phyloP scores from a whole-genome alignment of 2,113 vertebrate species.

The Nansenia antarctica region DNA sequence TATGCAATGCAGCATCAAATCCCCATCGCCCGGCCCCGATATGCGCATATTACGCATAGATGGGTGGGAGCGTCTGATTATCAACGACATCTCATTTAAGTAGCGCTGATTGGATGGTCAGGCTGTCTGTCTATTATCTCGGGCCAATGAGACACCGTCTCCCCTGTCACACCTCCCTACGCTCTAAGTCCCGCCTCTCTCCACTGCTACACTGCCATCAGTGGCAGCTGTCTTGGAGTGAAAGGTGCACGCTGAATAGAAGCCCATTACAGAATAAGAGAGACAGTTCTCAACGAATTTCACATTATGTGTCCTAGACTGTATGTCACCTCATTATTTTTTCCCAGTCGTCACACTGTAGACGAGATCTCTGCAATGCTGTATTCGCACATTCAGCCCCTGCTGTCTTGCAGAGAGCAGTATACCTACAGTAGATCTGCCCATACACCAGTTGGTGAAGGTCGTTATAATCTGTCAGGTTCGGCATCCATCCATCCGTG shows the following conservation, averaged over 20 bases:
- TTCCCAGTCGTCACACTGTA: no score
- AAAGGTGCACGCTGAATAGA: not conserved
- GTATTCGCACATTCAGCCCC: not conserved
- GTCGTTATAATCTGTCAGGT: not conserved
- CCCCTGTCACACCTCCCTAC: slow-evolving; percentile 73
- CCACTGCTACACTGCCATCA: slow-evolving; percentile 2
- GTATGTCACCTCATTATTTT: no score
- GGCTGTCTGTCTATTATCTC: slow-evolving; percentile 43
- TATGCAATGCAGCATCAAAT: slow-evolving; percentile 33
- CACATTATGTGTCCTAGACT: not conserved
- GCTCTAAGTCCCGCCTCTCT: slow-evolving; percentile 49
- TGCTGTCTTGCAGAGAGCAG: not conserved
- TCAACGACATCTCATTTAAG: slow-evolving; percentile 15
- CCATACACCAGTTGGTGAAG: not conserved
- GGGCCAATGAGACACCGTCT: slow-evolving; percentile 49
- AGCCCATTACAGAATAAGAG: no score
- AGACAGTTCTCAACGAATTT: no score
- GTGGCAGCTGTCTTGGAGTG: slow-evolving; percentile 35
- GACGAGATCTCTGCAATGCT: not conserved
- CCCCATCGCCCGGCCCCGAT: slow-evolving; percentile 9
- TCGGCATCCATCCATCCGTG: slow-evolving; percentile 3
- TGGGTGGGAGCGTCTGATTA: slow-evolving; percentile 14
- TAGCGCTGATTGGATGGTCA: slow-evolving; percentile 42
- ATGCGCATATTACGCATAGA: slow-evolving; percentile 44
- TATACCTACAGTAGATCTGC: not conserved